Evolutionary conservation across 92 coral and sea anemone species (phyloP).

Genomic region (Bergia puertoricense): DNA sequence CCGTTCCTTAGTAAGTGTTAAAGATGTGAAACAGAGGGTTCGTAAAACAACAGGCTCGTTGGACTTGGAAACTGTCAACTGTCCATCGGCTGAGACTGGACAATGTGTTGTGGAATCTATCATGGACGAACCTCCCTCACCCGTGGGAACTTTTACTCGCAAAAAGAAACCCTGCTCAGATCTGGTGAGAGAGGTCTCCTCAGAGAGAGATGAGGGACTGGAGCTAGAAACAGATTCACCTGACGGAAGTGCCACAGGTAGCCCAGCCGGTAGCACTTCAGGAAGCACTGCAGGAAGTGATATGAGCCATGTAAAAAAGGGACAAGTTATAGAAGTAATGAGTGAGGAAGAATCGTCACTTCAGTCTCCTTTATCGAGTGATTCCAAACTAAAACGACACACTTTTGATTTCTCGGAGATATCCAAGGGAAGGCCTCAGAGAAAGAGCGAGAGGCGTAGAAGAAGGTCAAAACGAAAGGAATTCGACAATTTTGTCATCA

Average conservation of each 20-base stretch:
- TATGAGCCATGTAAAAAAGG: not conserved
- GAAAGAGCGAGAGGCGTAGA: constrained; percentile 51
- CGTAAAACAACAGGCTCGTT: not conserved
- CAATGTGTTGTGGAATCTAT: constrained; percentile 56
- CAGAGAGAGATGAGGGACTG: constrained; percentile 5
- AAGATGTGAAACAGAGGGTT: constrained; percentile 5
- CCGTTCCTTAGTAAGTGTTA: not conserved
- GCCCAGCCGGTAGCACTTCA: not conserved
- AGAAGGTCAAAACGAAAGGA: constrained; percentile 61
- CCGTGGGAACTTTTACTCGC: constrained; percentile 39
- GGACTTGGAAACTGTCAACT: not conserved
- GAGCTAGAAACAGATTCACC: not conserved
- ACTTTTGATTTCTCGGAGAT: constrained; percentile 81
- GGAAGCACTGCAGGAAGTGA: not conserved
- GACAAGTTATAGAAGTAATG: constrained; percentile 40
- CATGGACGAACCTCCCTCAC: constrained; percentile 79
- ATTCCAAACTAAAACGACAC: constrained; percentile 63
- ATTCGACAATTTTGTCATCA: constrained; percentile 90
- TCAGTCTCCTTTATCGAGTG: constrained; percentile 26
- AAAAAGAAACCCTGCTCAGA: constrained; percentile 9
- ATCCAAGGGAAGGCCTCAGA: constrained; percentile 52
- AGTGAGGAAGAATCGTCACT: constrained; percentile 49
- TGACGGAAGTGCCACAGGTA: not conserved
- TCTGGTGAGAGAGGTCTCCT: constrained; percentile 8
- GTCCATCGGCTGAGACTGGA: constrained; percentile 36